Conservation (phyloP, 1,140 invertebrate genomes). For the Drosophila kanapiae region DNA sequence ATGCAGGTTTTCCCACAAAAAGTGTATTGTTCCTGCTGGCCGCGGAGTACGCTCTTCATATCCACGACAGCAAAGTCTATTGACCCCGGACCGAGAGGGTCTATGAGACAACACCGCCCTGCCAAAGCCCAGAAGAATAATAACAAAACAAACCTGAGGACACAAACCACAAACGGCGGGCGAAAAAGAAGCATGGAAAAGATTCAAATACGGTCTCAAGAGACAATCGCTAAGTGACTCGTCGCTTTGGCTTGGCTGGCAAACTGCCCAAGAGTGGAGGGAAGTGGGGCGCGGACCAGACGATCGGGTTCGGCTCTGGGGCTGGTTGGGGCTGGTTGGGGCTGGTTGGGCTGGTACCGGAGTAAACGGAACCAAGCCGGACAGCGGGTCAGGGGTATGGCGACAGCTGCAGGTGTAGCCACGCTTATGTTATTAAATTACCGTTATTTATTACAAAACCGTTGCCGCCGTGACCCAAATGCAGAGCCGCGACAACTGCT, state of each 20-base stretch:
- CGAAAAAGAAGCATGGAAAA: conserved; percentile 54
- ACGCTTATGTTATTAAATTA: conserved; percentile 77
- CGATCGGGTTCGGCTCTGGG: conserved; percentile 33
- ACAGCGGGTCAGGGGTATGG: conserved; percentile 27
- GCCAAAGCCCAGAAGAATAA: conserved; percentile 17
- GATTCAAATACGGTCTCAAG: conserved; percentile 27
- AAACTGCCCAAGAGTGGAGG: not conserved
- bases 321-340: conserved; percentile 9
- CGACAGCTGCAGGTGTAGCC: conserved; percentile 63
- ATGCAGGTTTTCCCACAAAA: conserved; percentile 19
- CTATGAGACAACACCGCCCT: conserved; percentile 27
- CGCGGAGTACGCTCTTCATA: conserved; percentile 47
- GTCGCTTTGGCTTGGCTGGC: conserved; percentile 50
- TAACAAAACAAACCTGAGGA: conserved; percentile 3
- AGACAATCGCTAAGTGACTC: conserved; percentile 49
- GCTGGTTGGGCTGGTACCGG: conserved; percentile 31
- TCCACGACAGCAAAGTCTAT: conserved; percentile 47
- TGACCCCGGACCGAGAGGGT: conserved; percentile 47
- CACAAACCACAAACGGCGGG: conserved; percentile 24
- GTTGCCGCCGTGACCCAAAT: conserved; percentile 75
- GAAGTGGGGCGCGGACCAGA: conserved; percentile 9
- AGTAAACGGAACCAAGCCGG: conserved; percentile 5
- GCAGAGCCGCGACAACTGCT: conserved; percentile 59
- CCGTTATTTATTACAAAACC: conserved; percentile 82
- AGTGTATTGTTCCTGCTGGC: conserved; percentile 9